Evolutionary conservation across 2,888 invertebrate species (phyloP).

Genomic region (Hydrotaea diabolus): DNA sequence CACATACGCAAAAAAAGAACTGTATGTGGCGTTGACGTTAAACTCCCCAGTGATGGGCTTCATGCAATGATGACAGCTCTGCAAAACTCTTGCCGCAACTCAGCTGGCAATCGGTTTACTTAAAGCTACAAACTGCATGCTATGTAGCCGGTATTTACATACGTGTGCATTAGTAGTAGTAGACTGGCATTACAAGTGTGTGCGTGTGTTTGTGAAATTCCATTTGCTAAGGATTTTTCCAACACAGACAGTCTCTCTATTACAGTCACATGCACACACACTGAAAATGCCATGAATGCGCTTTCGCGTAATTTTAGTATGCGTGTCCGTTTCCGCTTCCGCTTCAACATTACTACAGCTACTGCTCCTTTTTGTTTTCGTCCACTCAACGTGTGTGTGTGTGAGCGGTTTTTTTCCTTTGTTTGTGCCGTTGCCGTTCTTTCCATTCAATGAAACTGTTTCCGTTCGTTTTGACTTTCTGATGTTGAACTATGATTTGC

Average conservation of each 20-base stretch:
- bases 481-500: constrained; percentile 59
- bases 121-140: constrained; percentile 43
- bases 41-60: constrained; percentile 56
- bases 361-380: constrained; percentile 3
- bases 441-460: constrained; percentile 61
- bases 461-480: constrained; percentile 36
- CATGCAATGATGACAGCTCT: constrained; percentile 44
- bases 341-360: constrained; percentile 26
- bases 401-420: constrained; percentile 17
- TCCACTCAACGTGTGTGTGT: neutral
- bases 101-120: constrained; percentile 35
- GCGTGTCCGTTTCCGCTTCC: constrained; percentile 68
- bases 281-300: constrained; percentile 53
- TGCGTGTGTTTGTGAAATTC: constrained; percentile 37
- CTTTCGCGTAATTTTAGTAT: constrained; percentile 64
- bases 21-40: constrained; percentile 30
- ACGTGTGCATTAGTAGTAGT: constrained; percentile 27
- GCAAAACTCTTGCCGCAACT: constrained; percentile 51
- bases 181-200: neutral
- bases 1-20: neutral
- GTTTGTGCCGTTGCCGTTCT: neutral
- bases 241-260: neutral
- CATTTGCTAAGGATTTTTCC: constrained; percentile 40
- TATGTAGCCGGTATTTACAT: constrained; percentile 33
- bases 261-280: neutral